Percentiles rank a stretch among this genome's conserved stretches.
Evolutionary conservation across 1,140 invertebrate species (phyloP).

Genomic region (Meloidogyne floridensis): DNA sequence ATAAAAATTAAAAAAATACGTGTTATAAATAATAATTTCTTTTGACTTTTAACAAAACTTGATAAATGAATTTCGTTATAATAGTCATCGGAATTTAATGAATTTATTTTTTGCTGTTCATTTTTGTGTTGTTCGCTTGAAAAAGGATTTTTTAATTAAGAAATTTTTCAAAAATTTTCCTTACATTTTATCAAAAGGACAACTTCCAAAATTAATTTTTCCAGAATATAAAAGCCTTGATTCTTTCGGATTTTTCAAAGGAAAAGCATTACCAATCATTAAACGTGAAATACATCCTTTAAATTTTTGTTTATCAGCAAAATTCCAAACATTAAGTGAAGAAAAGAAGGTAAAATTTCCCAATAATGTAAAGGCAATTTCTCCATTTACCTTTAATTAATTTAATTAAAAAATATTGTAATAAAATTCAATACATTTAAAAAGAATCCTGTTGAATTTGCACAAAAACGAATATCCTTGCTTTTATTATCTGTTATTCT

Average conservation of each 20-base stretch:
- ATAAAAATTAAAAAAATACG: conserved; percentile 34
- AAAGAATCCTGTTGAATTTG: conserved; percentile 37
- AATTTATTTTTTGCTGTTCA: neutral
- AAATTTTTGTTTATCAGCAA: conserved; percentile 45
- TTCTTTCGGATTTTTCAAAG: conserved; percentile 45
- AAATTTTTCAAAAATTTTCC: neutral
- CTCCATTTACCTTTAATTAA: conserved; percentile 48
- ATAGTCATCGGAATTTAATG: conserved; percentile 32
- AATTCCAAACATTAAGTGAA: conserved; percentile 55
- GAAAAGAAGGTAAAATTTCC: conserved; percentile 62
- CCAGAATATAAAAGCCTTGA: conserved; percentile 47
- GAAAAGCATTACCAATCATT: conserved; percentile 52
- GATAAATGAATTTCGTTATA: conserved; percentile 18
- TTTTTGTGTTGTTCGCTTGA: conserved; percentile 24
- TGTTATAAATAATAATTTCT: conserved; percentile 46
- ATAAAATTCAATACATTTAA: conserved; percentile 35
- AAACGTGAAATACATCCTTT: conserved; percentile 37
- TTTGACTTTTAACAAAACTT: conserved; percentile 48
- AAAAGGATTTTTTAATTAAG: conserved; percentile 18
- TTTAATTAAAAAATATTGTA: conserved; percentile 10
- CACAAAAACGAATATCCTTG: conserved; percentile 62
- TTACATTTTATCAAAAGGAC: conserved; percentile 52
- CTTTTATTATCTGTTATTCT: conserved; percentile 51
- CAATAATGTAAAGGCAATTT: conserved; percentile 51
- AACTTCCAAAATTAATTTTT: conserved; percentile 48